Evolutionary conservation across 2,113 vertebrate species (phyloP).

Genomic region (Otis tarda): DNA sequence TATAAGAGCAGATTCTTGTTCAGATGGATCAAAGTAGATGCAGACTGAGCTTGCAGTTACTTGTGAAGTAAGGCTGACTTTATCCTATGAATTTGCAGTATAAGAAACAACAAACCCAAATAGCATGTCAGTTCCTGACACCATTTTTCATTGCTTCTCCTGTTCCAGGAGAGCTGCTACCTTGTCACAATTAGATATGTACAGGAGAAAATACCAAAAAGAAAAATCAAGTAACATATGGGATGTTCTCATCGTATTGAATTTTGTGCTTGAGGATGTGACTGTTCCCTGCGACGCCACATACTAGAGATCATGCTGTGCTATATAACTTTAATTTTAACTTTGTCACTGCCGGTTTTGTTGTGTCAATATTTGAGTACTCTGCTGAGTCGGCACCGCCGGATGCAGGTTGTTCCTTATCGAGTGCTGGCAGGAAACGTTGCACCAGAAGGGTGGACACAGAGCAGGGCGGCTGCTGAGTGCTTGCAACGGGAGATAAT

Average conservation of each 20-base stretch:
- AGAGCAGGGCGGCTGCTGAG: neutral
- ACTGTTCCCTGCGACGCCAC: neutral
- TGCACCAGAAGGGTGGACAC: slow-evolving; percentile 45
- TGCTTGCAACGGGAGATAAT: slow-evolving; percentile 26
- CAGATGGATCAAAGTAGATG: slow-evolving; percentile 16
- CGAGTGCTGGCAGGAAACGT: slow-evolving; percentile 4
- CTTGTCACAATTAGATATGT: neutral
- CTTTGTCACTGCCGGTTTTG: neutral
- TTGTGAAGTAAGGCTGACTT: slow-evolving; percentile 22
- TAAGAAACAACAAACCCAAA: slow-evolving; percentile 8
- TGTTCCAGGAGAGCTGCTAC: neutral
- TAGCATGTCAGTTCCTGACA: neutral
- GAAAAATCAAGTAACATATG: neutral
- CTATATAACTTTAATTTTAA: neutral
- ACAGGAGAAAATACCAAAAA: neutral
- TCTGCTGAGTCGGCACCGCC: slow-evolving; percentile 38
- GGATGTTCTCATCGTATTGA: neutral
- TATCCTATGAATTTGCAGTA: neutral
- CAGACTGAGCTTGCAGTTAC: neutral
- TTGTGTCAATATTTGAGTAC: neutral
- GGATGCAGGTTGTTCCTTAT: slow-evolving; percentile 55
- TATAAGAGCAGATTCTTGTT: neutral
- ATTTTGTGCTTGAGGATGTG: neutral
- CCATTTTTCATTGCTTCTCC: neutral
- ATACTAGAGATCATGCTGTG: neutral